These are phyloP conservation scores for Thyatira batis DNA, from an alignment of 2,888 invertebrate genomes.

Conservation along the genomic window DNA sequence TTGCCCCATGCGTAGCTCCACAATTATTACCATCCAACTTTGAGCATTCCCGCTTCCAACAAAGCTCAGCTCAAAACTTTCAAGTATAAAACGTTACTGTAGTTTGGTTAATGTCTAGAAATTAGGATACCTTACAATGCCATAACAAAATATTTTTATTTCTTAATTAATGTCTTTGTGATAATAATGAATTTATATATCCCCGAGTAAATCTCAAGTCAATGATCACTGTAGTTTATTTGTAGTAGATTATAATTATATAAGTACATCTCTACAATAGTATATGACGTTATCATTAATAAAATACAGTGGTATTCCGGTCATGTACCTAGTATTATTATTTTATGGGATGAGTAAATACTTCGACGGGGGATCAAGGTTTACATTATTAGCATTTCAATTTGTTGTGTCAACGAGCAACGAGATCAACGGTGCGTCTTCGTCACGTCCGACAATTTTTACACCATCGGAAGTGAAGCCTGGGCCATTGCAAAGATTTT, in stretches of 20 bases:
- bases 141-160: too few species aligned
- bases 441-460: slow-evolving; percentile 66
- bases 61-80: slow-evolving; percentile 7
- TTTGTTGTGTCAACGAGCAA: slow-evolving; percentile 24
- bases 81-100: not conserved
- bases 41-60: not conserved
- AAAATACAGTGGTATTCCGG: too few species aligned
- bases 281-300: too few species aligned
- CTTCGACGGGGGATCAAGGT: not conserved
- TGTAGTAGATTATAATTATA: too few species aligned
- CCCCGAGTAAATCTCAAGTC: too few species aligned
- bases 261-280: too few species aligned
- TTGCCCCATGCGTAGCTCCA: slow-evolving; percentile 32
- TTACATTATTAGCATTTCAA: slow-evolving; percentile 20
- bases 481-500: slow-evolving; percentile 63
- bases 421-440: slow-evolving; percentile 32
- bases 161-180: too few species aligned
- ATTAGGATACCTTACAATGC: too few species aligned
- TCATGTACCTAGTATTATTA: too few species aligned
- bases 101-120: not conserved
- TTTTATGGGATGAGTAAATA: too few species aligned
- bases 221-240: too few species aligned
- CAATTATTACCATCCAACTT: slow-evolving; percentile 22
- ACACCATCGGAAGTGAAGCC: slow-evolving; percentile 48
- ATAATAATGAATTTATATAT: too few species aligned